Evolutionary conservation across 2,113 vertebrate species (phyloP).

Genomic region (Hippocampus mohnikei): DNA sequence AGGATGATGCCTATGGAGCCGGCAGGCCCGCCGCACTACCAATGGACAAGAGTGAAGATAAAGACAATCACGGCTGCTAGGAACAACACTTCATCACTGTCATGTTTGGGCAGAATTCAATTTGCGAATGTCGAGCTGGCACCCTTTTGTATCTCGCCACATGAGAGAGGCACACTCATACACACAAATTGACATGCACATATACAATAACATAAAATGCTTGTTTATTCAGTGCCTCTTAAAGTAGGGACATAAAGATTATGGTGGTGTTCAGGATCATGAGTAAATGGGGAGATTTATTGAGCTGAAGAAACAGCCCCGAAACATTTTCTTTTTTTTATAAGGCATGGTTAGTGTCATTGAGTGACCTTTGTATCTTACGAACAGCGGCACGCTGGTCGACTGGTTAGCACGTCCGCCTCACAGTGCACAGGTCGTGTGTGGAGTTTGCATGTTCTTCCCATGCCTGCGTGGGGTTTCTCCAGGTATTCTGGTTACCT

Average conservation of each 20-base stretch:
- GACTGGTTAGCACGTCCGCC: too few relatives aligned
- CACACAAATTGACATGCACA: background rate
- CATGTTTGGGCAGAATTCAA: conserved; percentile 83
- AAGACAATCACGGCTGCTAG: conserved; percentile 83
- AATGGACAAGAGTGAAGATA: conserved; percentile 76
- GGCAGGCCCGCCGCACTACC: conserved; percentile 66
- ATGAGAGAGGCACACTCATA: conserved; percentile 20
- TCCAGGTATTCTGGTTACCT: too few relatives aligned
- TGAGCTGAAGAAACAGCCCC: conserved; percentile 10
- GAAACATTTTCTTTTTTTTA: conserved; percentile 3
- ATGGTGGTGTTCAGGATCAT: conserved; percentile 45
- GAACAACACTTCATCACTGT: conserved; percentile 87
- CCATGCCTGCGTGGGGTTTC: too few relatives aligned
- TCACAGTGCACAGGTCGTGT: too few relatives aligned
- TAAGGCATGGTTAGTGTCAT: conserved; percentile 14
- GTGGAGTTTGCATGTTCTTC: too few relatives aligned
- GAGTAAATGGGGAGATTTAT: conserved; percentile 17
- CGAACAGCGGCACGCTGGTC: too few relatives aligned
- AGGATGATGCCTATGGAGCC: conserved; percentile 44
- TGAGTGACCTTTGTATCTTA: background rate
- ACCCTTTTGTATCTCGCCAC: conserved; percentile 26
- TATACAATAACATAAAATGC: conserved; percentile 14
- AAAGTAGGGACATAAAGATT: conserved; percentile 71
- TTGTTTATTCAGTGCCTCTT: conserved; percentile 76
- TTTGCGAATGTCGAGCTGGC: conserved; percentile 76